Evolutionary conservation across 2,113 vertebrate species (phyloP).

Genomic region (Varanus salvator): DNA sequence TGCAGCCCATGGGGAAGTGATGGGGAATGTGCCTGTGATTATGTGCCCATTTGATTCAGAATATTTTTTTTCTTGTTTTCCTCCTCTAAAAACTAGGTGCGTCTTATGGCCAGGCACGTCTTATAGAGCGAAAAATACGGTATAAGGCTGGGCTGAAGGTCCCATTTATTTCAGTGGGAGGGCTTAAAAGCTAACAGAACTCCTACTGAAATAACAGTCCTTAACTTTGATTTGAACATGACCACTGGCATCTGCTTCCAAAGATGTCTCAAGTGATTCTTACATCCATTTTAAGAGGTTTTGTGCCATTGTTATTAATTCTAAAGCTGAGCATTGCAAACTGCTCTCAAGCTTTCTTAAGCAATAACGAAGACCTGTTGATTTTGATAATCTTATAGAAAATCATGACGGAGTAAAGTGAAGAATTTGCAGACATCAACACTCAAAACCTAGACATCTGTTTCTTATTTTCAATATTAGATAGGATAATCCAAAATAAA

Average conservation of each 20-base stretch:
- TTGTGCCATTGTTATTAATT: background rate
- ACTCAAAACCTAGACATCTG: slow-evolving; percentile 14
- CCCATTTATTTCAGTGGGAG: background rate
- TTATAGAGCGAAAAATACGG: too few relatives aligned
- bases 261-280: background rate
- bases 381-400: background rate
- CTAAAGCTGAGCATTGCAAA: background rate
- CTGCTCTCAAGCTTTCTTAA: background rate
- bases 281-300: background rate
- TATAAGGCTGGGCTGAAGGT: background rate
- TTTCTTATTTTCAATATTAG: background rate
- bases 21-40: too few relatives aligned
- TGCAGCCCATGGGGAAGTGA: too few relatives aligned
- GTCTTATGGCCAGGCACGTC: too few relatives aligned
- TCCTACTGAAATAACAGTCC: background rate
- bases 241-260: background rate
- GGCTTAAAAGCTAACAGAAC: background rate
- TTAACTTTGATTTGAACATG: background rate
- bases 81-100: too few relatives aligned
- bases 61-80: too few relatives aligned
- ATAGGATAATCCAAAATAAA: slow-evolving; percentile 17
- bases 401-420: background rate
- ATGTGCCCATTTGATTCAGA: too few relatives aligned
- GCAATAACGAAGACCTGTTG: background rate
- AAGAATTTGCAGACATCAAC: background rate